Evolutionary conservation across 2,113 vertebrate species (phyloP).

Genomic region (Platichthys stellatus): DNA sequence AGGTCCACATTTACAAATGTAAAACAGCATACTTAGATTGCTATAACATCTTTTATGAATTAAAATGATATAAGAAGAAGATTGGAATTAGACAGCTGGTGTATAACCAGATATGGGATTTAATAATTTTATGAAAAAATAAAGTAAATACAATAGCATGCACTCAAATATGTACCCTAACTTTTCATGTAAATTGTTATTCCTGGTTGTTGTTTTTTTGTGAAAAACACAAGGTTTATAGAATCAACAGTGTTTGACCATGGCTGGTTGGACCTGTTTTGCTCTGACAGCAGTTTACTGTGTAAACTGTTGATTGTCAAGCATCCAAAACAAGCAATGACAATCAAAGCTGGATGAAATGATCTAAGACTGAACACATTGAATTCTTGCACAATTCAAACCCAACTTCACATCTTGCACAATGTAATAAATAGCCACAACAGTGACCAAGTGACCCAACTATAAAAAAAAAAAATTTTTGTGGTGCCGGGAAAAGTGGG

Average conservation of each 20-base stretch:
- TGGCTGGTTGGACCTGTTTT: neutral
- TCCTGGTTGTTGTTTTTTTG: neutral
- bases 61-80: neutral
- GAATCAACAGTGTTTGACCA: constrained; percentile 20
- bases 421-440: neutral
- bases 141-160: too few species aligned
- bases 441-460: neutral
- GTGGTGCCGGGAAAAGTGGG: constrained; percentile 18
- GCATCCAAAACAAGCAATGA: constrained; percentile 29
- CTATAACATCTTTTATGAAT: too few species aligned
- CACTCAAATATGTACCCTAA: neutral
- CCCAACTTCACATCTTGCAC: neutral
- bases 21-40: neutral
- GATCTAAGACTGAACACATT: neutral
- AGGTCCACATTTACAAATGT: neutral
- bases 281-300: constrained; percentile 9
- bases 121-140: neutral
- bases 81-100: neutral
- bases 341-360: neutral
- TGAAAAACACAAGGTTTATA: neutral
- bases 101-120: neutral
- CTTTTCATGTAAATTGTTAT: neutral
- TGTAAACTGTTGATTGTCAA: constrained; percentile 25
- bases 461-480: constrained; percentile 38
- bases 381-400: constrained; percentile 20